These are phyloP conservation scores for Dolichopus griseipennis DNA, from an alignment of 2,888 invertebrate genomes.

Conservation along the genomic window DNA sequence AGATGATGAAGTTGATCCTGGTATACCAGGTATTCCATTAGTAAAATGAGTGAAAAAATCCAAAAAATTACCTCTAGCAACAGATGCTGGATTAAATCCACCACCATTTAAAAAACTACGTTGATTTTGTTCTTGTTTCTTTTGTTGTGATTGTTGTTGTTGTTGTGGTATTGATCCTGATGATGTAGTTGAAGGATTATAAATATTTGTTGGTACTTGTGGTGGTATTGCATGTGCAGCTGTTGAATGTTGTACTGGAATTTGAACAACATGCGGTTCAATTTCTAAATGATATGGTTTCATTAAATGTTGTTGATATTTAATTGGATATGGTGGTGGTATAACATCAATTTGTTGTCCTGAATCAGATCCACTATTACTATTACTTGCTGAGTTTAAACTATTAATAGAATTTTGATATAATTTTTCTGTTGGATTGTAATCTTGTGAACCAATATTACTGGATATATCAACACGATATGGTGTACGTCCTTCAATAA, in stretches of 20 bases:
- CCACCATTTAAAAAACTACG: neutral
- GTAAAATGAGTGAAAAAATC: constrained; percentile 14
- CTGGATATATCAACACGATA: constrained; percentile 57
- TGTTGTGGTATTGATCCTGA: neutral
- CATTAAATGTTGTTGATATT: constrained; percentile 32
- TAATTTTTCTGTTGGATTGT: constrained; percentile 23
- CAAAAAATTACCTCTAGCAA: constrained; percentile 14
- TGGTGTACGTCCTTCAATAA: constrained; percentile 45
- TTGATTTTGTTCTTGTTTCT: neutral
- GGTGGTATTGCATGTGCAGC: constrained; percentile 16
- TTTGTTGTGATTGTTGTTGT: neutral
- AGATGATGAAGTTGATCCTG: neutral
- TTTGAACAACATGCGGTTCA: constrained; percentile 35
- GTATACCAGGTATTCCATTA: constrained; percentile 1
- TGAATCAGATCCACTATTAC: constrained; percentile 23
- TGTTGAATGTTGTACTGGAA: constrained; percentile 31
- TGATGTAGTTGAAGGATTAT: neutral
- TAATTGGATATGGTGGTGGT: constrained; percentile 35
- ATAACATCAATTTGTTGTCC: constrained; percentile 36
- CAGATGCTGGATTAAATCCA: neutral
- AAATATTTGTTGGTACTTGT: constrained; percentile 13
- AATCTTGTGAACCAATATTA: constrained; percentile 18
- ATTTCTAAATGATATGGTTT: constrained; percentile 39
- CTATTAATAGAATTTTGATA: constrained; percentile 14
- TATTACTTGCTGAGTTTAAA: neutral